These are phyloP conservation scores for Tachysurus fulvidraco DNA, from an alignment of 2,113 vertebrate species.

Conservation along the genomic window DNA sequence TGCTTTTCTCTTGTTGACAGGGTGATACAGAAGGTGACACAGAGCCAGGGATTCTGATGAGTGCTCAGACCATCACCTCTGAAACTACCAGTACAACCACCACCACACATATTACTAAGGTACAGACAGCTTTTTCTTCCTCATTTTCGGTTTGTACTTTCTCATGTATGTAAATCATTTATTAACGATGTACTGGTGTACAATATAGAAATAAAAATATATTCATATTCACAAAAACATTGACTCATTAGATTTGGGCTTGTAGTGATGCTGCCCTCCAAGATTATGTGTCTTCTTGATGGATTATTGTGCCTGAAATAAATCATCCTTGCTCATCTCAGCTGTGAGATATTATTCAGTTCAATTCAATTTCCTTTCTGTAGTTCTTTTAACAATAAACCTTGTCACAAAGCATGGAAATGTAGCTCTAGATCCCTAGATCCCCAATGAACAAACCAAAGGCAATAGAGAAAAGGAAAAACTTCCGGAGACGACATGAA, in stretches of 20 bases:
- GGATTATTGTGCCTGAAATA: background rate
- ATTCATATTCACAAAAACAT: background rate
- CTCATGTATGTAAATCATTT: background rate
- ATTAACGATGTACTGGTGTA: background rate
- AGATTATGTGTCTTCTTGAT: background rate
- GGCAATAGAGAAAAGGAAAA: background rate
- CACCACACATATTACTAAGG: conserved; percentile 87
- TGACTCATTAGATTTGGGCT: background rate
- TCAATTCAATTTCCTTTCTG: background rate
- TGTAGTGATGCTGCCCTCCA: background rate
- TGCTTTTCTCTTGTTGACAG: conserved; percentile 49
- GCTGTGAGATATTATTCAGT: background rate
- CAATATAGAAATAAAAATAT: background rate
- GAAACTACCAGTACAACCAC: conserved; percentile 91
- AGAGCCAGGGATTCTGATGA: conserved; percentile 85
- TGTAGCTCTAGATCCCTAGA: background rate
- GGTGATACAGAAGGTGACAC: conserved; percentile 73
- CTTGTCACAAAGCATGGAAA: background rate
- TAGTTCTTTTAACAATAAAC: background rate
- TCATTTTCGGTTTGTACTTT: background rate
- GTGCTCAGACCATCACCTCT: conserved; percentile 91
- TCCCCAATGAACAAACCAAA: background rate
- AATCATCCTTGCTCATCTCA: background rate
- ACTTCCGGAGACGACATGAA: background rate
- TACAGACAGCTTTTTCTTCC: background rate